Evolutionary conservation across 2,888 invertebrate genomes (phyloP).

Genomic region (Orgyia antiqua): DNA sequence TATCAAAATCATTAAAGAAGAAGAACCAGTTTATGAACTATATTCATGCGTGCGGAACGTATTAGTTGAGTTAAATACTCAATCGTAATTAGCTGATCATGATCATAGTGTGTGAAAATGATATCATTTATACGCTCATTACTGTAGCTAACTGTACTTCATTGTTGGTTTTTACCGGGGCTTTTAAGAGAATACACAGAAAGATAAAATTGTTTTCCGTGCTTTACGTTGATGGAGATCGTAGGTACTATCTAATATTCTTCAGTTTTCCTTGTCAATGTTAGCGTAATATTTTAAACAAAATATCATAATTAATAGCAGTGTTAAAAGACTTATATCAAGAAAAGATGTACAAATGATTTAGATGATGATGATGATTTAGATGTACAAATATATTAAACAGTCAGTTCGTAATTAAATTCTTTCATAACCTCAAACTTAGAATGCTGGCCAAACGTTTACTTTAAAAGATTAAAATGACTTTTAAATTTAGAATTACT

Average conservation of each 20-base stretch:
- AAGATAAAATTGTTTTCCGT: conserved; percentile 5
- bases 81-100: conserved; percentile 12
- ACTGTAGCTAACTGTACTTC: conserved; percentile 18
- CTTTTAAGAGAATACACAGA: conserved; percentile 1
- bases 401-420: no score
- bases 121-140: conserved; percentile 24
- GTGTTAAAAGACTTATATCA: no score
- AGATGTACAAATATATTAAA: no score
- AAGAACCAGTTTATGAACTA: background rate
- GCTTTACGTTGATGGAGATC: conserved; percentile 4
- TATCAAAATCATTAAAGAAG: no score
- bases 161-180: conserved; percentile 4
- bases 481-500: no score
- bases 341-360: no score
- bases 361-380: no score
- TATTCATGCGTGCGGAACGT: conserved; percentile 14
- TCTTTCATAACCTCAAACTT: no score
- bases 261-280: conserved; percentile 2
- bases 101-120: conserved; percentile 15
- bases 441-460: no score
- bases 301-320: no score
- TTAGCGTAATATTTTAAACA: no score
- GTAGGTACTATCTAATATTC: conserved; percentile 5
- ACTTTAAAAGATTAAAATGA: no score
- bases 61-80: conserved; percentile 4